These are phyloP conservation scores for Coryphaenoides rupestris DNA, from an alignment of 2,113 vertebrate genomes.

Conservation along the genomic window DNA sequence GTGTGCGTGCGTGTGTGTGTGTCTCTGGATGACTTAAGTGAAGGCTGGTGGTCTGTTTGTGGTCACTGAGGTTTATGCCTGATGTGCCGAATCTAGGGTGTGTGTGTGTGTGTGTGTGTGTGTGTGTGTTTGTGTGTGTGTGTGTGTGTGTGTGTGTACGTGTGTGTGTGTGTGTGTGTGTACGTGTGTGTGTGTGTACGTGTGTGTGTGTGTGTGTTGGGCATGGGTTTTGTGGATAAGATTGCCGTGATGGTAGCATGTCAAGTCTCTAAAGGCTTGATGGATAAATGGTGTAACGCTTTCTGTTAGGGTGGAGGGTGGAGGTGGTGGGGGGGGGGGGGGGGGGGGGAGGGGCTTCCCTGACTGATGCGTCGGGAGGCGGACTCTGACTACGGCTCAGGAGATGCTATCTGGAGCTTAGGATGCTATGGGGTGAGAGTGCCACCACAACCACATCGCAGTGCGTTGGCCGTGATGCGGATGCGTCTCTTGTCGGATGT, in stretches of 20 bases:
- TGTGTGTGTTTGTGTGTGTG: too few relatives aligned
- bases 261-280: not conserved
- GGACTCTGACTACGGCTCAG: conserved; percentile 2
- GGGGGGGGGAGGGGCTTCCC: too few relatives aligned
- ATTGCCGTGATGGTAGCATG: not conserved
- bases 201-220: conserved; percentile 3
- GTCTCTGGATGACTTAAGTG: conserved; percentile 6
- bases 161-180: not conserved
- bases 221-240: not conserved
- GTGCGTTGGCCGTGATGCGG: conserved; percentile 8
- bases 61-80: conserved; percentile 7
- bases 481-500: not conserved
- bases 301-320: conserved; percentile 5
- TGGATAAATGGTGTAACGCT: conserved; percentile 13
- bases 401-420: conserved; percentile 18
- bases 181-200: conserved; percentile 1
- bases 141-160: too few relatives aligned
- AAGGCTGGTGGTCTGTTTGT: conserved; percentile 5
- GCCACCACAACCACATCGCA: too few relatives aligned
- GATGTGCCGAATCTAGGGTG: conserved; percentile 8
- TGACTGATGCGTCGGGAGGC: too few relatives aligned
- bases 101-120: too few relatives aligned
- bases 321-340: conserved; percentile 4
- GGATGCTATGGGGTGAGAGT: conserved; percentile 13
- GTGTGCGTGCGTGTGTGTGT: conserved; percentile 8